Percentiles rank a stretch among this genome's conserved stretches.
Evolutionary conservation across 2,888 invertebrate genomes (phyloP).

Genomic region (Dicycla oo): DNA sequence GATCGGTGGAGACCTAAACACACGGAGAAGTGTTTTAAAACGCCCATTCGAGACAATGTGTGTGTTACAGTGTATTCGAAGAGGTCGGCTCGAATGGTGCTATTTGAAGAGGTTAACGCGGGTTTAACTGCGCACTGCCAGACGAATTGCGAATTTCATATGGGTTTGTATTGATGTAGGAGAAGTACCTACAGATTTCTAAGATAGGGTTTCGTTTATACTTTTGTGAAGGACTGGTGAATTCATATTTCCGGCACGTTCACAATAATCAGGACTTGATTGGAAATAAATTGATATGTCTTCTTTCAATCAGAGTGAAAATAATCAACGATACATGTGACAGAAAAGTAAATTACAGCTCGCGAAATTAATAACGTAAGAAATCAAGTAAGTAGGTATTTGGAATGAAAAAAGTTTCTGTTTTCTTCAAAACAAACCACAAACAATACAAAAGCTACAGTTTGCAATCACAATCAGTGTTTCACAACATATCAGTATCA

Average conservation of each 20-base stretch:
- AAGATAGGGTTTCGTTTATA: neutral
- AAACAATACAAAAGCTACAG: too few species aligned
- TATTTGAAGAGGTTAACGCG: slow-evolving; percentile 70
- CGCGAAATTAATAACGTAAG: slow-evolving; percentile 6
- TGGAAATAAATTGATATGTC: slow-evolving; percentile 42
- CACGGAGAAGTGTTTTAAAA: slow-evolving; percentile 84
- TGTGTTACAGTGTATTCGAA: slow-evolving; percentile 73
- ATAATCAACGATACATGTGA: slow-evolving; percentile 22
- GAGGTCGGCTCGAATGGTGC: slow-evolving; percentile 63
- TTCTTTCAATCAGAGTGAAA: slow-evolving; percentile 39
- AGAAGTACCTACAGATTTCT: neutral
- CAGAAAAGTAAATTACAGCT: slow-evolving; percentile 16
- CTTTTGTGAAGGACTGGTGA: neutral
- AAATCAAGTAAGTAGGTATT: neutral
- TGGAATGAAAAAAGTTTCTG: neutral
- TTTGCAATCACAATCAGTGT: slow-evolving; percentile 42
- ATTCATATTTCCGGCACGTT: slow-evolving; percentile 26
- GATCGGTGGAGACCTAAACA: slow-evolving; percentile 76
- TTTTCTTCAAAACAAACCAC: too few species aligned
- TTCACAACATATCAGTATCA: slow-evolving; percentile 46
- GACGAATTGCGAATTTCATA: slow-evolving; percentile 63
- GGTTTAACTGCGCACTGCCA: slow-evolving; percentile 63
- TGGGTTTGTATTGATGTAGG: slow-evolving; percentile 36
- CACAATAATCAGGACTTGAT: slow-evolving; percentile 32
- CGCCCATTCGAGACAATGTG: slow-evolving; percentile 75